Evolutionary conservation across 2,797 vertebrate genomes (phyloP).

Genomic region (Hapalemur alaotrensis): DNA sequence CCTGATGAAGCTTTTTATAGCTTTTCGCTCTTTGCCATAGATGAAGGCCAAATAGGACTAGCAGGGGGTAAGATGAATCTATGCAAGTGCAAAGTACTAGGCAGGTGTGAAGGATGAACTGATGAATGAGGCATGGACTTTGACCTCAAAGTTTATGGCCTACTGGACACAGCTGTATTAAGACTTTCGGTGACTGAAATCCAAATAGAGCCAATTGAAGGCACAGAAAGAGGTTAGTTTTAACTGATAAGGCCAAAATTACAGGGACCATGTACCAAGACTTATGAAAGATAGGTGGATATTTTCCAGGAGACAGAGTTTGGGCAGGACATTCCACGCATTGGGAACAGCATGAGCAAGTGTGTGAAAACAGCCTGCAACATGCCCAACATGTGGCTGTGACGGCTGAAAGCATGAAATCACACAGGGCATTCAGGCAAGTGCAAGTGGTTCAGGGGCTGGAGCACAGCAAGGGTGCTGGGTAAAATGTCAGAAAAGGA

Average conservation of each 20-base stretch:
- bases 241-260: background rate
- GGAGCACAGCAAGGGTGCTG: background rate
- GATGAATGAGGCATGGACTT: background rate
- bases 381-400: background rate
- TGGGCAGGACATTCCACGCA: background rate
- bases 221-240: background rate
- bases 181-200: background rate
- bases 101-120: background rate
- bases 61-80: background rate
- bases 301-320: background rate
- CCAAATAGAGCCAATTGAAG: background rate
- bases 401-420: background rate
- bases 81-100: background rate
- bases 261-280: background rate
- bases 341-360: background rate
- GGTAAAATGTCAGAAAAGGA: background rate
- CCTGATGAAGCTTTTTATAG: background rate
- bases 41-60: background rate
- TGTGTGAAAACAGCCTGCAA: background rate
- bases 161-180: background rate
- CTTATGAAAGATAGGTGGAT: background rate
- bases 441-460: background rate
- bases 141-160: background rate
- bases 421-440: background rate
- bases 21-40: conserved; percentile 19